A percentile compares a stretch with the other conserved stretches of the same genome.
These are phyloP conservation scores for Heliconius congener DNA, from an alignment of 1,140 invertebrate genomes.

Conservation along the genomic window DNA sequence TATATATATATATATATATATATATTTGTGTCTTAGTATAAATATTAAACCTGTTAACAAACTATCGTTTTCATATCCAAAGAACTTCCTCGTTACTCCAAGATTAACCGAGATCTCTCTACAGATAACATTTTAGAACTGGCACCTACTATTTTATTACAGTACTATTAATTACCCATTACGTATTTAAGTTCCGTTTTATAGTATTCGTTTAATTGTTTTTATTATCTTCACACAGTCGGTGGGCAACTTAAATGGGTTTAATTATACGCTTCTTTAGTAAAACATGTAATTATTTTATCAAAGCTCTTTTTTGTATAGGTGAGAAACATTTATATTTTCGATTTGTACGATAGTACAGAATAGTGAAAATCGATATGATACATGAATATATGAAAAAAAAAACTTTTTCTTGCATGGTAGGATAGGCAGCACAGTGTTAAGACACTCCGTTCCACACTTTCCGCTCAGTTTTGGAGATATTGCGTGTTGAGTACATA, in stretches of 20 bases:
- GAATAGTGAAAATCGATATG: not conserved
- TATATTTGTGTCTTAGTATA: not conserved
- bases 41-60: not conserved
- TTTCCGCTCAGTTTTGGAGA: too few relatives aligned
- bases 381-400: too few relatives aligned
- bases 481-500: too few relatives aligned
- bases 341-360: not conserved
- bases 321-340: slow-evolving; percentile 18
- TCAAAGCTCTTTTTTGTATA: slow-evolving; percentile 6
- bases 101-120: slow-evolving; percentile 14
- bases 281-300: slow-evolving; percentile 28
- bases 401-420: too few relatives aligned
- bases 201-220: slow-evolving; percentile 29
- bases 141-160: slow-evolving; percentile 25
- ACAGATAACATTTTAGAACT: not conserved
- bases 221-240: slow-evolving; percentile 32
- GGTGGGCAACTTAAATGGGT: slow-evolving; percentile 27
- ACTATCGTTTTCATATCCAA: not conserved
- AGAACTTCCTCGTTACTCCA: slow-evolving; percentile 15
- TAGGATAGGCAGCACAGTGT: too few relatives aligned
- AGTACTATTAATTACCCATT: slow-evolving; percentile 32
- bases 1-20: too few relatives aligned
- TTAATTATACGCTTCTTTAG: slow-evolving; percentile 32
- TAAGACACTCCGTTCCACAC: too few relatives aligned
- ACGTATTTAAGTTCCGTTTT: slow-evolving; percentile 25